These are phyloP conservation scores for Lasius platythorax DNA, from an alignment of 2,888 invertebrate species.

Conservation along the genomic window DNA sequence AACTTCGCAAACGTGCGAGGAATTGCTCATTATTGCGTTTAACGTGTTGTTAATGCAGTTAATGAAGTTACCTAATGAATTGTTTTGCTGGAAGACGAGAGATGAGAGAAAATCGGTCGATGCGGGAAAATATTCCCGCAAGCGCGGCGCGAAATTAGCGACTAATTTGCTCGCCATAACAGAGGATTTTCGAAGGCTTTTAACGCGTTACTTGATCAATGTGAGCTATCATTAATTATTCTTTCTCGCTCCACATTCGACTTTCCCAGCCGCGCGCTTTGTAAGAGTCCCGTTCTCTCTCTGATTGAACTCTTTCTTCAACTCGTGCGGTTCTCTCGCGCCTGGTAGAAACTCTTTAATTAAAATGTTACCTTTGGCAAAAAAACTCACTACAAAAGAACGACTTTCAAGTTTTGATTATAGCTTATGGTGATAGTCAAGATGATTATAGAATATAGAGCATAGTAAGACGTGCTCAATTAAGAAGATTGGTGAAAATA, in stretches of 20 bases:
- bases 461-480: background rate
- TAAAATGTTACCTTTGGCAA: background rate
- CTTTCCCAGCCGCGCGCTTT: slow-evolving; percentile 2
- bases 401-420: slow-evolving; percentile 20
- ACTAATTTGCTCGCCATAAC: background rate
- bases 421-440: background rate
- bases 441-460: background rate
- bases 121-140: background rate
- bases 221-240: slow-evolving; percentile 30
- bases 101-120: background rate
- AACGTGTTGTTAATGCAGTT: background rate
- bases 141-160: background rate
- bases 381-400: background rate
- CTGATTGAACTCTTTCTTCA: slow-evolving; percentile 13
- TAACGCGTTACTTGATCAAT: background rate
- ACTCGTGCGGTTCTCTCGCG: background rate
- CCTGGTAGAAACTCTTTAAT: slow-evolving; percentile 16
- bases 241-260: slow-evolving; percentile 20
- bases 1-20: background rate
- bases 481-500: background rate
- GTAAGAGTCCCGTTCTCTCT: background rate
- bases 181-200: background rate
- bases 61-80: slow-evolving; percentile 15
- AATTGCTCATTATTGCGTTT: slow-evolving; percentile 2
- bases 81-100: background rate